Evolutionary conservation across 2,797 vertebrate species (phyloP), one percentile per base, ranked within the genome.

Genomic region (Cirrhinus molitorella): DNA sequence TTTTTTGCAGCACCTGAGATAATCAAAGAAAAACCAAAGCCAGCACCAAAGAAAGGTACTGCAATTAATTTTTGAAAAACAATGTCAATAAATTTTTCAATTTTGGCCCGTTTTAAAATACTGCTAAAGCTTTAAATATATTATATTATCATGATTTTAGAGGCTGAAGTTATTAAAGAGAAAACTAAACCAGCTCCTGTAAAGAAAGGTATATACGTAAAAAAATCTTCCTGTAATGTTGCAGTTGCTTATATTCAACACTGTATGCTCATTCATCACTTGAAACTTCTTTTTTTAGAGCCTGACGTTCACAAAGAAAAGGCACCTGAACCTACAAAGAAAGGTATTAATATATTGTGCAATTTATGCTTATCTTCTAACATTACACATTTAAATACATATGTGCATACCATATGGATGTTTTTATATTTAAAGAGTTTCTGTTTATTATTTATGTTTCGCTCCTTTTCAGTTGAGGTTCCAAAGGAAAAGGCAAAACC

Each of bases 171-270:
- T 23, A 55, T 87, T 19, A 81, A 71, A 59, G 67, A 59, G 14
- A 28, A 71, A 82, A 74, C 85, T 55, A 91, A 91, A 85, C 59
- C 66, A 81, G 45, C 65, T 43, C 86, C 89, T 80, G 72, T 82
- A 43, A 89, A 88, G 73, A 92, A 91, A 89, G 91, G 90, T 92
- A 90, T 81, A 1, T 17, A 68, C 63, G 16, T 47, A 3, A 31
- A 45, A 12, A 71, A 80, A 45, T 65, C 14, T 2, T 73, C 17
- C 31, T 43, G 6, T 61, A 76, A 31, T 25, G 3, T 21, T 75
- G 25, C n/a, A n/a, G n/a, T 45, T 79, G 25, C 34, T 75, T 28
- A 9, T 28, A n/a, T n/a, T n/a, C n/a, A n/a, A n/a, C 37, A 73
- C 25, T 17, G 25, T 19, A 23, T 6, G 28, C 11, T 63, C 43